phyloP scores from a whole-genome alignment of 2,113 vertebrate species.

The Oceanodroma tethys region DNA sequence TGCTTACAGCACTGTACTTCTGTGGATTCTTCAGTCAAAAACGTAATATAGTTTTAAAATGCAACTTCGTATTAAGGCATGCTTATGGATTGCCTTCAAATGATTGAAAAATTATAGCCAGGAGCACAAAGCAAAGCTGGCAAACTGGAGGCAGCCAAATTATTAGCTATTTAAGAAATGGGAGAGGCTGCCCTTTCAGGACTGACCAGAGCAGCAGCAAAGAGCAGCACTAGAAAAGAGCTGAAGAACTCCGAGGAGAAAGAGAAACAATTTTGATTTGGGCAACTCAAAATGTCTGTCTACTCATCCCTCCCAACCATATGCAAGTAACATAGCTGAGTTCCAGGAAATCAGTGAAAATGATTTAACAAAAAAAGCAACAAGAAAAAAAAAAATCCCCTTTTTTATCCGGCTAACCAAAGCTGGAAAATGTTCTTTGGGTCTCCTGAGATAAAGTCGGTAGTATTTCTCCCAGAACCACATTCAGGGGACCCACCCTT shows the following conservation, averaged over 20 bases:
- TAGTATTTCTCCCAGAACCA: neutral
- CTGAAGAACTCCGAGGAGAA: neutral
- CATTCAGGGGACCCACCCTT: neutral
- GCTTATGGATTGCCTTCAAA: neutral
- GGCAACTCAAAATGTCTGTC: neutral
- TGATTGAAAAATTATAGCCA: neutral
- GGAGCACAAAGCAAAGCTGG: neutral
- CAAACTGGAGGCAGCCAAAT: neutral
- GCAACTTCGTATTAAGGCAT: neutral
- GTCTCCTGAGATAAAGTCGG: neutral
- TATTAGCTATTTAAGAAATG: neutral
- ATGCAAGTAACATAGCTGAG: neutral
- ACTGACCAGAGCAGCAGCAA: neutral
- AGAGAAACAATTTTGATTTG: neutral
- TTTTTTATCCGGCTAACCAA: neutral
- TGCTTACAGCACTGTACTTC: neutral
- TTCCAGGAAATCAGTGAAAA: neutral
- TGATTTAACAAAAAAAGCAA: neutral
- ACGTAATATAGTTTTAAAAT: neutral
- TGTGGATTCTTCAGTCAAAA: neutral
- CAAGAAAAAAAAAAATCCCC: rapidly evolving
- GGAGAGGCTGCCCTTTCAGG: neutral
- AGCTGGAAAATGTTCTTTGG: neutral
- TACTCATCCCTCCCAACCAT: neutral
- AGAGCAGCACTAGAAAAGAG: neutral